Evolutionary conservation across 2,888 invertebrate genomes (phyloP).

Genomic region (Agrilus cyanescens): DNA sequence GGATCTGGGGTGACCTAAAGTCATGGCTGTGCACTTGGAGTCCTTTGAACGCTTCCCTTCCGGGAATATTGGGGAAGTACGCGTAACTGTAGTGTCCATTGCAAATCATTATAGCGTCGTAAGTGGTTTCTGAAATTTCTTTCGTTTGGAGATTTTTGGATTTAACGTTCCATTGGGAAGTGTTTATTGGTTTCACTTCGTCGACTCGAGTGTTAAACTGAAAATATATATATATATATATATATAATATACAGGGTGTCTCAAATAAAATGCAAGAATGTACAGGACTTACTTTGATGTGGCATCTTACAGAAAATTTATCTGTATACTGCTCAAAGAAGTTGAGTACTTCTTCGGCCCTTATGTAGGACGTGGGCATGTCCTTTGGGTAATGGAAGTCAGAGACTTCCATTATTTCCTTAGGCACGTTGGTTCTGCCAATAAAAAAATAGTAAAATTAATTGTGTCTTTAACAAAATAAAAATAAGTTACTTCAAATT

Average conservation of each 20-base stretch:
- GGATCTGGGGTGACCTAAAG: slow-evolving; percentile 60
- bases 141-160: slow-evolving; percentile 41
- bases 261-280: no score
- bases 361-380: slow-evolving; percentile 49
- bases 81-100: no score
- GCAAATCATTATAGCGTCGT: neutral
- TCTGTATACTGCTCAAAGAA: slow-evolving; percentile 58
- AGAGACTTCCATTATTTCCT: slow-evolving; percentile 67
- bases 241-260: no score
- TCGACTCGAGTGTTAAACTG: slow-evolving; percentile 24
- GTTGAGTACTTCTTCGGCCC: slow-evolving; percentile 51
- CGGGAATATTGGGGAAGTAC: slow-evolving; percentile 43
- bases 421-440: slow-evolving; percentile 59
- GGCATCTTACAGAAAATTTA: slow-evolving; percentile 46
- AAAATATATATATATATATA: slow-evolving; percentile 8
- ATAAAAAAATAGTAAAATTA: slow-evolving; percentile 9
- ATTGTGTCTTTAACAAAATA: neutral
- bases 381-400: slow-evolving; percentile 50
- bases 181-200: slow-evolving; percentile 21
- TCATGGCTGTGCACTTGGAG: slow-evolving; percentile 64
- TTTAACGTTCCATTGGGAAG: slow-evolving; percentile 48
- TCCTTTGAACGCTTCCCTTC: slow-evolving; percentile 52
- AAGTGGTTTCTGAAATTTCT: slow-evolving; percentile 22
- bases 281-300: slow-evolving; percentile 56
- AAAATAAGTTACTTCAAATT: slow-evolving; percentile 45